Base-by-base conservation (phyloP, 1,140 invertebrate genomes). In the Melitaea cinxia region DNA sequence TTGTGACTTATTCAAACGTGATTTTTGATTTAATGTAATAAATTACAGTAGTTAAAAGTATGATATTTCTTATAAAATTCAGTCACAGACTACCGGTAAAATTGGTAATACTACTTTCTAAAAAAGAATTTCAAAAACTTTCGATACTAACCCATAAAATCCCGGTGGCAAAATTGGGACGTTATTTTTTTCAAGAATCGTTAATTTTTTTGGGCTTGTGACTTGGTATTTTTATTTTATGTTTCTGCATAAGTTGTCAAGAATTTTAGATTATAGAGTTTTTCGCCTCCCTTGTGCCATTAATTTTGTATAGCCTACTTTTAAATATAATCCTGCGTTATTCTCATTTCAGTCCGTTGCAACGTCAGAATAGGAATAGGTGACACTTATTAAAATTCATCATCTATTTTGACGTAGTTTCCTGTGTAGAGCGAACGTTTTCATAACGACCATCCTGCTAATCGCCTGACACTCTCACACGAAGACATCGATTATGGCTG, bases 281-380 rank as follows among this genome's bases (percentile, higher is more conserved):
- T 60, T 69, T 83, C 75, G 88, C 88, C 88, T 90, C 88, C 88
- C 88, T 80, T 88, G 83, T 90, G 88, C 88, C 88, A 90, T 88
- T 80, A 75, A 72, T 79, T 76, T 79, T 73, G 79, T 77, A 79
- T 81, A 88, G 80, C 83, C 87, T 75, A 75, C 73, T 78, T 68
- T 66, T 39, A 58, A 56, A 77, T 37, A 37, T 12, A 14, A 59
- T 82, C 87, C 86, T 84, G 86, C 86, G 55, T 68, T 70, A 42
- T 77, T 77, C 73, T 75, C 82, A 80, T 79, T 70, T 80, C 78
- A 84, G 75, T 79, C 77, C 79, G 78, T 85, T 83, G 81, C 79
- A 85, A 79, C 83, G 75, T 85, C 72, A 75, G 78, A 66, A 77
- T 70, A 69, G 50, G 65, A 67, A 61, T 55, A 56, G 57, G 24